These are phyloP conservation scores for Andricus grossulariae DNA, from an alignment of 1,140 invertebrate species.

Conservation along the genomic window DNA sequence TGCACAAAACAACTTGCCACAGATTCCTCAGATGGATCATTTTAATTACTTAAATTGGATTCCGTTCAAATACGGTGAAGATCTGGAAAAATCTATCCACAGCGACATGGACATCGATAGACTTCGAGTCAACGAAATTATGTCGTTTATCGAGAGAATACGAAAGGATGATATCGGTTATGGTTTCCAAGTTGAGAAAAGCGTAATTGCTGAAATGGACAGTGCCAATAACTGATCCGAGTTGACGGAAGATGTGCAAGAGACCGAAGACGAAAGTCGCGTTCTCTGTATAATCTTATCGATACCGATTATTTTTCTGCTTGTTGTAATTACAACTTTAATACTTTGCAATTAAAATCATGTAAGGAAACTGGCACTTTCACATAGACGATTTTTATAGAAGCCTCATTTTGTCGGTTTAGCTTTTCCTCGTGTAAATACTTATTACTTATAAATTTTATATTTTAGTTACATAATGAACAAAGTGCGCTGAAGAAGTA, in stretches of 20 bases:
- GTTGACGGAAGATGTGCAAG: background rate
- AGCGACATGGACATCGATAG: conserved; percentile 65
- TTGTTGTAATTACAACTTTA: background rate
- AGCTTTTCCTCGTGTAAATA: background rate
- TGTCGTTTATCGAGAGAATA: conserved; percentile 64
- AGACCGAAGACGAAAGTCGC: background rate
- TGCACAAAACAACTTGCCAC: conserved; percentile 33
- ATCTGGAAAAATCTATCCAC: conserved; percentile 57
- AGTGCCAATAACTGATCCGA: conserved; percentile 46
- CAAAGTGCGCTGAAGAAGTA: background rate
- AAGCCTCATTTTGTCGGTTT: background rate
- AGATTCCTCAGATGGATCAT: conserved; percentile 55
- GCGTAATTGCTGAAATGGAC: conserved; percentile 70
- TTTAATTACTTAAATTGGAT: conserved; percentile 65
- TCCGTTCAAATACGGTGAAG: conserved; percentile 67
- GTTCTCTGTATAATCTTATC: background rate
- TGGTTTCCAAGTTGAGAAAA: conserved; percentile 67
- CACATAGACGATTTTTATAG: background rate
- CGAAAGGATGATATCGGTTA: conserved; percentile 61
- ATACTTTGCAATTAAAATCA: background rate
- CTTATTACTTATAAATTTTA: background rate
- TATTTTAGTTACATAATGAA: conserved; percentile 1
- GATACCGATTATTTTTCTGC: background rate
- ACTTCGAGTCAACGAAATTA: conserved; percentile 66
- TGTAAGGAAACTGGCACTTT: background rate